phyloP scores from a whole-genome alignment of 2,888 invertebrate genomes.

The Euzetes globulus region DNA sequence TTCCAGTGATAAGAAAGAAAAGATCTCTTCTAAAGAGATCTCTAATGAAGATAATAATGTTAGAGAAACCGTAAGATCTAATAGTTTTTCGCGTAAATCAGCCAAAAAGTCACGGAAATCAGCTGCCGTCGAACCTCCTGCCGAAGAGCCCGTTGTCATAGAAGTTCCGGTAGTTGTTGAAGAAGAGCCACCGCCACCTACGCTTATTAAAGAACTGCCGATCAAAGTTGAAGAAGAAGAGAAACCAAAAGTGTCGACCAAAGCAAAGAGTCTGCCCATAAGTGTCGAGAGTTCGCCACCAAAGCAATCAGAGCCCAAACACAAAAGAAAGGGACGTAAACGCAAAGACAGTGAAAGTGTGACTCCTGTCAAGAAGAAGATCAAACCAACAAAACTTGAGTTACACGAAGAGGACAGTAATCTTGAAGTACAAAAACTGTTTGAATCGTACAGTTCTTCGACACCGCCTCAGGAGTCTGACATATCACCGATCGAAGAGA shows the following conservation, averaged over 20 bases:
- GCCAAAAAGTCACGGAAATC: not conserved
- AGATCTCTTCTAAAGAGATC: conserved; percentile 32
- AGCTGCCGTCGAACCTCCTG: not conserved
- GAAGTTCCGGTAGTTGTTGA: conserved; percentile 38
- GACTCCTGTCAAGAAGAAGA: conserved; percentile 47
- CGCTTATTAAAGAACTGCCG: conserved; percentile 45
- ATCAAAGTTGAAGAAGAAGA: conserved; percentile 36
- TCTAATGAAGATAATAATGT: conserved; percentile 11
- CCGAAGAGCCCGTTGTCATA: not conserved
- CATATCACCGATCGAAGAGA: conserved; percentile 38
- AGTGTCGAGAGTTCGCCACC: not conserved
- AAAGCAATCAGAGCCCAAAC: conserved; percentile 49
- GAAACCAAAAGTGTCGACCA: conserved; percentile 31
- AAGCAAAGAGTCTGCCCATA: conserved; percentile 28
- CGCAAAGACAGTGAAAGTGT: conserved; percentile 37
- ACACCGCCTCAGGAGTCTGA: conserved; percentile 31
- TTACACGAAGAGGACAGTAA: conserved; percentile 44
- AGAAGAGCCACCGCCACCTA: conserved; percentile 39
- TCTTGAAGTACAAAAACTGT: conserved; percentile 16
- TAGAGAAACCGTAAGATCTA: not conserved
- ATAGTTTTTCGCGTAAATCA: not conserved
- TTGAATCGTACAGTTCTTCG: conserved; percentile 19
- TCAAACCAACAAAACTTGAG: conserved; percentile 48
- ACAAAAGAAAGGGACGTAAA: conserved; percentile 37
- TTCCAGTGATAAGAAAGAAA: conserved; percentile 15